Evolutionary conservation across 2,113 vertebrate genomes (phyloP).

Genomic region (Zosterops lateralis): DNA sequence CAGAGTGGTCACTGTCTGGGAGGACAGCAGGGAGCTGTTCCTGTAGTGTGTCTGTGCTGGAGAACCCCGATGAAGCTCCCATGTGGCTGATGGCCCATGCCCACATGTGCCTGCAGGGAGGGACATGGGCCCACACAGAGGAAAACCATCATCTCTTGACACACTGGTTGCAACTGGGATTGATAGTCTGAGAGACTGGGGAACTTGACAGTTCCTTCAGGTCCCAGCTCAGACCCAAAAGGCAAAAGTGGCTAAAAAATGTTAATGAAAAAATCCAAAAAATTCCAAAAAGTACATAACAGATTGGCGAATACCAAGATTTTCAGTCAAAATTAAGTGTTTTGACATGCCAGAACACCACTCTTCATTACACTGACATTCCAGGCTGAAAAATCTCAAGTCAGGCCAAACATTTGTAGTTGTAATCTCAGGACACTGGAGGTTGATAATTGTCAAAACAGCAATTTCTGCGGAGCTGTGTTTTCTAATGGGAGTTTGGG

Average conservation of each 20-base stretch:
- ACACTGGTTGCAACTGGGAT: accelerated
- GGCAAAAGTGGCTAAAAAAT: background rate
- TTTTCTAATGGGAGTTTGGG: background rate
- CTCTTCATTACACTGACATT: background rate
- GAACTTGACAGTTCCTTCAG: background rate
- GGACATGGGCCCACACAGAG: background rate
- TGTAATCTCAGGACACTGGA: background rate
- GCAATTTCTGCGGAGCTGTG: background rate
- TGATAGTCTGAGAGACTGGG: background rate
- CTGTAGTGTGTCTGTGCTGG: too few relatives aligned
- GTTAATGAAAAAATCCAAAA: background rate
- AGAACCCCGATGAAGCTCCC: accelerated
- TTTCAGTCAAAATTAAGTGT: background rate
- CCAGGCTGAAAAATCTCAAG: background rate
- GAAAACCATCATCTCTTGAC: background rate
- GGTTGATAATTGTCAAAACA: constrained; percentile 38
- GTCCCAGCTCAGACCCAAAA: background rate
- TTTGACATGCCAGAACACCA: background rate
- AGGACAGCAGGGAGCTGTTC: background rate
- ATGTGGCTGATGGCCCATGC: accelerated
- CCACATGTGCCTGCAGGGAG: background rate
- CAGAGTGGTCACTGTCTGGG: background rate
- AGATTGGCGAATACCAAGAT: background rate
- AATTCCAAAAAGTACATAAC: background rate
- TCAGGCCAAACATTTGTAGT: constrained; percentile 23